Evolutionary conservation across 2,888 invertebrate genomes (phyloP).

Genomic region (Tribolium freemani): DNA sequence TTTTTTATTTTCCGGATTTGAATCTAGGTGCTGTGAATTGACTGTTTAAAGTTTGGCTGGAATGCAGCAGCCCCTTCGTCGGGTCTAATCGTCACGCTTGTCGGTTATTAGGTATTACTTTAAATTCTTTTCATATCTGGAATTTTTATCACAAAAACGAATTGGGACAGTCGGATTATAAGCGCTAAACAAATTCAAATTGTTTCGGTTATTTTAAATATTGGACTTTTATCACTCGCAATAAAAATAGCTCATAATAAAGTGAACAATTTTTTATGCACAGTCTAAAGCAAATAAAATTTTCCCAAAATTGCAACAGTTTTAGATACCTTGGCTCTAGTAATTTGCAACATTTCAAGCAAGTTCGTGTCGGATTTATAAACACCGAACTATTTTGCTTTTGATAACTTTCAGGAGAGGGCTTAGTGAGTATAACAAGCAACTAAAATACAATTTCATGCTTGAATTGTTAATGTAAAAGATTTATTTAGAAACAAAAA

Average conservation of each 20-base stretch:
- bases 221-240: background rate
- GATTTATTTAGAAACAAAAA: slow-evolving; percentile 22
- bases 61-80: slow-evolving; percentile 2
- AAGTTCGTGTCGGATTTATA: background rate
- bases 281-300: too few relatives aligned
- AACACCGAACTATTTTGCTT: slow-evolving; percentile 3
- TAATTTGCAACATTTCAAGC: background rate
- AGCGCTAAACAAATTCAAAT: background rate
- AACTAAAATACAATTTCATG: slow-evolving; percentile 26
- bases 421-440: background rate
- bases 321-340: background rate
- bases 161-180: background rate
- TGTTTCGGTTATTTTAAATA: slow-evolving; percentile 8
- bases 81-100: background rate
- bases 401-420: background rate
- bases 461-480: slow-evolving; percentile 23
- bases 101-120: slow-evolving; percentile 10
- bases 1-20: too few relatives aligned
- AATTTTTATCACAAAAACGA: slow-evolving; percentile 12
- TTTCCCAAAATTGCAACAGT: too few relatives aligned
- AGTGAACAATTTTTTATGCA: too few relatives aligned
- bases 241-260: too few relatives aligned
- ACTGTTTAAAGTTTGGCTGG: background rate
- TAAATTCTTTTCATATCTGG: slow-evolving; percentile 28
- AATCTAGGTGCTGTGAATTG: background rate